Conservation (phyloP, 2,888 invertebrate genomes). For the Subacronicta megacephala region DNA sequence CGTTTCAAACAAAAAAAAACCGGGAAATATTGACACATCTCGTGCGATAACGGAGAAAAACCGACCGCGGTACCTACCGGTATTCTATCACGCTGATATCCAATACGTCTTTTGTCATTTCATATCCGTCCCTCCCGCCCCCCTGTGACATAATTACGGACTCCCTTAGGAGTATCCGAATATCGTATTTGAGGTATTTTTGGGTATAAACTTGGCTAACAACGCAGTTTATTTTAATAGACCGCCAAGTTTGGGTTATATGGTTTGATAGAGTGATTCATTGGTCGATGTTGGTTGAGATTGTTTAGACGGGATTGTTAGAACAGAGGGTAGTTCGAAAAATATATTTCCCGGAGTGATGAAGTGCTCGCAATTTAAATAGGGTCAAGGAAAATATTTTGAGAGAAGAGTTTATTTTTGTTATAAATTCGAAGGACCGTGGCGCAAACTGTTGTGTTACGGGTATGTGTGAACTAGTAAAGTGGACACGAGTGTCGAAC, state of each 20-base stretch:
- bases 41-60: slow-evolving; percentile 48
- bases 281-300: slow-evolving; percentile 35
- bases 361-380: slow-evolving; percentile 47
- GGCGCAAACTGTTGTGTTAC: slow-evolving; percentile 31
- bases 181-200: slow-evolving; percentile 46
- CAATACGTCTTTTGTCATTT: slow-evolving; percentile 79
- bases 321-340: slow-evolving; percentile 17
- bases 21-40: slow-evolving; percentile 55
- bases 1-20: slow-evolving; percentile 47
- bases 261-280: slow-evolving; percentile 47
- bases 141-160: slow-evolving; percentile 74
- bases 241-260: slow-evolving; percentile 25
- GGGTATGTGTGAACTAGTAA: slow-evolving; percentile 29
- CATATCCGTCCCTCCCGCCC: slow-evolving; percentile 66
- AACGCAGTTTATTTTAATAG: slow-evolving; percentile 51
- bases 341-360: slow-evolving; percentile 38
- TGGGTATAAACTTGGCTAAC: slow-evolving; percentile 43
- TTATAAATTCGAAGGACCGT: slow-evolving; percentile 23
- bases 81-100: slow-evolving; percentile 64
- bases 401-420: slow-evolving; percentile 19
- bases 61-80: slow-evolving; percentile 39
- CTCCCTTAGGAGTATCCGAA: slow-evolving; percentile 50
- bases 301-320: slow-evolving; percentile 17
- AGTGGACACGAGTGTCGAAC: slow-evolving; percentile 41
- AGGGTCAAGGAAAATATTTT: slow-evolving; percentile 29